Conservation (phyloP, 2,888 invertebrate genomes). For the Andrena bucephala region DNA sequence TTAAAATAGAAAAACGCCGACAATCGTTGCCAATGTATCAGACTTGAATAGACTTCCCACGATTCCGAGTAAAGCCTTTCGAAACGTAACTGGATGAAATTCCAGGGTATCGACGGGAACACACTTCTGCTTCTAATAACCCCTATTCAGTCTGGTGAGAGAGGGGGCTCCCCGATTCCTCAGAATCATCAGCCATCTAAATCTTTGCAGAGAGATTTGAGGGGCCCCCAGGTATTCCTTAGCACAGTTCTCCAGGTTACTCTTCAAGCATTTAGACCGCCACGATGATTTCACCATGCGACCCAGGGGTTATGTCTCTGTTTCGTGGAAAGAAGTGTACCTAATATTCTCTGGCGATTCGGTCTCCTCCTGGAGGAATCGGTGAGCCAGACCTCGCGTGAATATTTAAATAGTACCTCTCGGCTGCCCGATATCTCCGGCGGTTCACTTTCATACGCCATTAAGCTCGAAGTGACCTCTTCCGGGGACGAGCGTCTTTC, state of each 20-base stretch:
- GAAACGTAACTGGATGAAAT: slow-evolving; percentile 35
- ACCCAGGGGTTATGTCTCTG: background rate
- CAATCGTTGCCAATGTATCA: slow-evolving; percentile 46
- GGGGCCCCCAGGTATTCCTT: too few species aligned
- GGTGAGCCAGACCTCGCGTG: background rate
- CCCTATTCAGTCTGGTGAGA: background rate
- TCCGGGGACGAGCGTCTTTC: slow-evolving; percentile 63
- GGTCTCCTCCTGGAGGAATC: background rate
- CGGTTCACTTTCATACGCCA: slow-evolving; percentile 77
- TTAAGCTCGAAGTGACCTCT: slow-evolving; percentile 66
- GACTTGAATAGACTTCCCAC: slow-evolving; percentile 55
- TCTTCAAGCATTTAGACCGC: background rate
- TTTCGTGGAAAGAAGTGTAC: background rate
- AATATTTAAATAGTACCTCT: slow-evolving; percentile 21
- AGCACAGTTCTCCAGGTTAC: too few species aligned
- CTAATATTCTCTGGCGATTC: background rate
- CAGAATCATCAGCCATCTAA: background rate
- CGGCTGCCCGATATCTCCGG: slow-evolving; percentile 28
- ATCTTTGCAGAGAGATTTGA: too few species aligned
- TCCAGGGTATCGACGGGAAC: slow-evolving; percentile 33
- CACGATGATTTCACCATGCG: slow-evolving; percentile 5
- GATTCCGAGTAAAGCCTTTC: slow-evolving; percentile 41
- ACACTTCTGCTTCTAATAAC: background rate
- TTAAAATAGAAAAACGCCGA: slow-evolving; percentile 48
- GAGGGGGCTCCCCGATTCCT: background rate